Base-by-base conservation (phyloP, 1,140 invertebrate genomes). In the Drosophila pandora region DNA sequence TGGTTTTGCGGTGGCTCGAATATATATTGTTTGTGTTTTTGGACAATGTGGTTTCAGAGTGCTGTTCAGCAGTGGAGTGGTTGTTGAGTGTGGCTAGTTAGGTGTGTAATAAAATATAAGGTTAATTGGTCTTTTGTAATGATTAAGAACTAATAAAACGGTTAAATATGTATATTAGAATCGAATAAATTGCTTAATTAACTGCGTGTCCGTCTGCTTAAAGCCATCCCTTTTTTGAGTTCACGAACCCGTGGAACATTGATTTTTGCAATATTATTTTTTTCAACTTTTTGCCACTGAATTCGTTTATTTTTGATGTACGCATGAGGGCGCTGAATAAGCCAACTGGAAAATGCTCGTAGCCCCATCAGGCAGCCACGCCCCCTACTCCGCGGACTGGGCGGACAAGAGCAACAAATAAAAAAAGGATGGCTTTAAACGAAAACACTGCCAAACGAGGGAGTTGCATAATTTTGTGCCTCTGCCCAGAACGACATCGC, bases 281-380 rank as follows among this genome's bases (percentile, higher is more conserved):
- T 68, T 17, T 5, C 2, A 0, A 17, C 57, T 56, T 45, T 68
- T 49, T 25, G 9, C 62, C 17, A n/a, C 32, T 13, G 52, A 70
- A 47, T 54, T 23, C 56, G 62, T 61, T 67, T 61, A 76, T 76
- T 83, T 84, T 84, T 84, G 76, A 59, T 84, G 41, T 69, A 63
- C 82, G 82, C 82, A 82, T 88, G 82, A 79, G 69, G 59, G 83
- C 67, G 45, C 63, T 22, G 57, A 87, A 57, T 76, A 82, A 87
- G 43, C 83, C 62, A 88, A 58, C 65, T 79, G 83, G 79, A 87
- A 87, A 87, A 83, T 79, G 69, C 65, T 60, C 75, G 63, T 59
- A 49, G 34, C 83, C 77, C 58, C 52, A 43, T 43, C 41, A 6
- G 41, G 47, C 57, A 52, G 23, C 50, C 32, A n/a, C 56, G 58